Base-by-base conservation (phyloP, 2,797 vertebrate genomes). In the Dendrocincla fuliginosa region DNA sequence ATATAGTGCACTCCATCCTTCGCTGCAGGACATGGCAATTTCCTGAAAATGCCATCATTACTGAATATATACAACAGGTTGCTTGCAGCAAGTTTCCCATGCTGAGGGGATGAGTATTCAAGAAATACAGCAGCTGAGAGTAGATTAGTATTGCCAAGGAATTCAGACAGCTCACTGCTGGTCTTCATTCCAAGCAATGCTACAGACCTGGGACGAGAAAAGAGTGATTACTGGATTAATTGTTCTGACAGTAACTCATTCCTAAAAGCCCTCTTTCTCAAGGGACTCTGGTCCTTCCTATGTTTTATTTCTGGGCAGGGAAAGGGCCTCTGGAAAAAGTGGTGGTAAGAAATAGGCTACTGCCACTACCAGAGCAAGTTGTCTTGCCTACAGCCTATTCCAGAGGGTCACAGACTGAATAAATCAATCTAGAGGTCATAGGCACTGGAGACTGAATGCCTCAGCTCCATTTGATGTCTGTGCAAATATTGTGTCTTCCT, bases 201-300 rank as follows among this genome's bases (percentile, higher is more conserved):
- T 76, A 80, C 16, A 64, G 60, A 74, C 32, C 32, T 91, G 11
- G 27, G 35, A 78, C 55, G 50, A 94, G 41, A 75, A 74, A 68
- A 81, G 76, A 91, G 13, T 71, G 84, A 87, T 77, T 57, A 75
- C 44, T 68, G n/a, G 24, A 42, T 78, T 93, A 90, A 95, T 90
- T 94, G 69, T 81, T 87, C 57, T 95, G 89, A 95, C 82, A 93
- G 79, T 16, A 81, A 57, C 32, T 91, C 50, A 30, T 90, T 87
- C 84, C 82, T 91, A 87, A 92, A 85, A 95, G 82, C 68, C 3
- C 7, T 91, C 61, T 85, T 94, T 91, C 91, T 91, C 73, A 42
- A 61, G 84, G 49, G 91, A 13, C 27, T 92, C 64, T 87, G 18
- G 13, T 89, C 46, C 32, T 94, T 82, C 35, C 53, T 8, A 2